Base-by-base conservation (phyloP, 1,140 invertebrate genomes). In the Anastrepha ludens region DNA sequence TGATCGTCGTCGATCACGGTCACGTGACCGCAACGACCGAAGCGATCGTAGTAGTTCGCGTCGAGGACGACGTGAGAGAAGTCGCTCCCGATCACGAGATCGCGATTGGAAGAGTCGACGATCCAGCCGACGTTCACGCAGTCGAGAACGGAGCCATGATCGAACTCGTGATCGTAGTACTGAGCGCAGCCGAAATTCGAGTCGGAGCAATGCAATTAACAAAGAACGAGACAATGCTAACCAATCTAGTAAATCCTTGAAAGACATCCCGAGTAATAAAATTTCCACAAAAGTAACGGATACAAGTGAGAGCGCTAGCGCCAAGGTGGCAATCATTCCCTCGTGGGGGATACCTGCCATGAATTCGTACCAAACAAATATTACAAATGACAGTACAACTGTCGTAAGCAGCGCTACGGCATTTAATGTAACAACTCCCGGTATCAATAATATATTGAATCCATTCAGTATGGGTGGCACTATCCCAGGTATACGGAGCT, bases 81-180 rank as follows among this genome's bases (percentile, higher is more conserved):
- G 91, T 85, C 89, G 88, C 47, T 90, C 90, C 64, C 88, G 86
- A 59, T 90, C 90, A 41, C 78, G 86, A 60, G 74, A 88, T 60
- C 87, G 78, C 41, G 58, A 88, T 62, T 55, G 39, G n/a, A 85
- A 64, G 9, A 67, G 87, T 78, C 44, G 88, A 85, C 74, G 86
- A 2, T 87, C 74, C n/a, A 64, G 17, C 5, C 50, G 74, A 50
- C 88, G 94, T 44, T 94, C 94, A 7, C 89, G 94, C 4, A 94
- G 94, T 6, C 91, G 94, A 39, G 94, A 95, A 44, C 92, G 94
- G 41, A 91, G 91, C 39, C 94, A 95, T 13, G 95, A 95, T 88
- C 93, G 94, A 92, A 94, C 94, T 9, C 92, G 94, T 13, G 94
- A 95, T 39, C 92, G 95, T 29, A 90, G 90, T 11, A 94, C 95